Evolutionary conservation across 2,113 vertebrate species (phyloP).

Genomic region (Ageneiosus marmoratus): DNA sequence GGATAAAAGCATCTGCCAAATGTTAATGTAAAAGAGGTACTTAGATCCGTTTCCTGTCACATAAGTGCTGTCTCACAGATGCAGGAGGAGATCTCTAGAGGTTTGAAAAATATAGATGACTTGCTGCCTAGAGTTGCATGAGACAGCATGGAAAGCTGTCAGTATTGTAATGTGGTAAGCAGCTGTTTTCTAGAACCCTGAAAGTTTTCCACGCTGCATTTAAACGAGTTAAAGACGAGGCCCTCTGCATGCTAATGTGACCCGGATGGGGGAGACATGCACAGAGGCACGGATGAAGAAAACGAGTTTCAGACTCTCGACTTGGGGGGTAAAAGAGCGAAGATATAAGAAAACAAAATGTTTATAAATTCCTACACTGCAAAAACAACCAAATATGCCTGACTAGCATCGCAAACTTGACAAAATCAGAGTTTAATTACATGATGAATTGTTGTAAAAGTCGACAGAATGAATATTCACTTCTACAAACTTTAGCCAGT

Average conservation of each 20-base stretch:
- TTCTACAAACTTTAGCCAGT: too few species aligned
- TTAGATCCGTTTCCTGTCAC: neutral
- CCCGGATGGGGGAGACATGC: neutral
- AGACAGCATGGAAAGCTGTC: neutral
- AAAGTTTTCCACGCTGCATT: neutral
- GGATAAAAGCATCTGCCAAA: too few species aligned
- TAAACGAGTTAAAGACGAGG: neutral
- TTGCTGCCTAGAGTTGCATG: neutral
- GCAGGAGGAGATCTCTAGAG: neutral
- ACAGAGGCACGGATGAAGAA: neutral
- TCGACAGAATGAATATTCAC: neutral
- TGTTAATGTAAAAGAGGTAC: too few species aligned
- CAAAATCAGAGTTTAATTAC: neutral
- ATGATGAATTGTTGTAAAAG: neutral
- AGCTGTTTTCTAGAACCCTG: neutral
- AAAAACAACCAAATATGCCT: too few species aligned
- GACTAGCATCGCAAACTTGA: neutral
- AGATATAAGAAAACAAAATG: neutral
- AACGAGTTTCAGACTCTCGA: neutral
- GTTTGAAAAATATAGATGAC: neutral
- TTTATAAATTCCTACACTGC: neutral
- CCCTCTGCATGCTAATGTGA: neutral
- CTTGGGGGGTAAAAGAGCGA: neutral
- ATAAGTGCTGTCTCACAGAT: neutral
- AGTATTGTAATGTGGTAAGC: neutral